Base-by-base conservation (phyloP, 1,140 invertebrate genomes). In the Steinernema khuongi region DNA sequence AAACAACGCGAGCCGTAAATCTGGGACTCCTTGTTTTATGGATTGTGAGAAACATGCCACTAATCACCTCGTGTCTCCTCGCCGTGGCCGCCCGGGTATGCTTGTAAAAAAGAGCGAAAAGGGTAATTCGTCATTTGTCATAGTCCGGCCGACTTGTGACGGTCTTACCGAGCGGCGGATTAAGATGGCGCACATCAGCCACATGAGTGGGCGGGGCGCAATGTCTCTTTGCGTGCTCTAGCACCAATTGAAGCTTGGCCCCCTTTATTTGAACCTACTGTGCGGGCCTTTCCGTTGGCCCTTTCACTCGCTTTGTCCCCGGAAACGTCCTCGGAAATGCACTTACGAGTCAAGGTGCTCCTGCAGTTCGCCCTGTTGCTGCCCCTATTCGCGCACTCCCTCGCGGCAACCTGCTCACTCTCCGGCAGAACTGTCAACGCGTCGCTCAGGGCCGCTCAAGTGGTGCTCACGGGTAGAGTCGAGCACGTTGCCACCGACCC, bases 161-260 rank as follows among this genome's bases (percentile, higher is more conserved):
- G 14, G 19, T 60, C 50, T 60, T 26, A 26, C 22, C 50, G 50
- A 26, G 14, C 50, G 19, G 26, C 22, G 50, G 50, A 60, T 60
- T 60, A 60, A 60, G 50, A 60, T 17, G 50, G 50, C 50, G 14
- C 22, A 26, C 50, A 60, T 11, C 4, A 22, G 50, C 50, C 50
- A 60, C 11, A 26, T 26, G 22, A 26, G 50, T 26, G 50, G 50
- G 50, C 50, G 50, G 50, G 19, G 50, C 50, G 50, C 11, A 4
- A 14, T 14, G 11, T 26, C 36, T 41, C 50, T 26, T 60, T 60
- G 50, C 50, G 50, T 60, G 50, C 50, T 60, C 11, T 11, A 60
- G 50, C 50, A 60, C 50, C 50, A 60, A 60, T 60, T 60, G 50
- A 60, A 60, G 50, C 50, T 60, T 60, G 50, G 11, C 11, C n/a